Evolutionary conservation across 2,888 invertebrate species (phyloP).

Genomic region (Quadriops clusia): DNA sequence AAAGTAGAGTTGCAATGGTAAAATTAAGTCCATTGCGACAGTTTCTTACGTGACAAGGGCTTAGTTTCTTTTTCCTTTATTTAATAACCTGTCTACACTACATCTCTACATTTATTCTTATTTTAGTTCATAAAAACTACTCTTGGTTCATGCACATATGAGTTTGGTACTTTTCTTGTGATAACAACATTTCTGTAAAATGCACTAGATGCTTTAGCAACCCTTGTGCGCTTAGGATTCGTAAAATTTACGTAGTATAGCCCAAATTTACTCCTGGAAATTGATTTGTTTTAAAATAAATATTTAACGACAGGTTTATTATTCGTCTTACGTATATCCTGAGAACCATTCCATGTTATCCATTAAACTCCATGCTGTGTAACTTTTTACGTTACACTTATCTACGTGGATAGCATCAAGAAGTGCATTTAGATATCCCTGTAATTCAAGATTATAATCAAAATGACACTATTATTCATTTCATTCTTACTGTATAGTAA

Average conservation of each 20-base stretch:
- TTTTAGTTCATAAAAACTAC: no score
- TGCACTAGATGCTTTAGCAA: slow-evolving; percentile 47
- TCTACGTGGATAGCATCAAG: slow-evolving; percentile 29
- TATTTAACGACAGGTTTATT: not conserved
- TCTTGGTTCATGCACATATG: no score
- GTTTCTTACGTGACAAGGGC: no score
- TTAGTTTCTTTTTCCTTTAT: no score
- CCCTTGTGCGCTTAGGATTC: slow-evolving; percentile 32
- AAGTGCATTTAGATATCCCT: slow-evolving; percentile 21
- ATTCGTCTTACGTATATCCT: slow-evolving; percentile 37
- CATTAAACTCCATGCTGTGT: slow-evolving; percentile 49
- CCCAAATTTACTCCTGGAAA: slow-evolving; percentile 47
- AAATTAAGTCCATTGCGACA: no score
- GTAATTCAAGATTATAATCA: not conserved
- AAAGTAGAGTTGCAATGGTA: no score
- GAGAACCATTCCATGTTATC: slow-evolving; percentile 51
- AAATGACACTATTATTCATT: not conserved
- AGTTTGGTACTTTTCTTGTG: slow-evolving; percentile 25
- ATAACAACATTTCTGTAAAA: slow-evolving; percentile 42
- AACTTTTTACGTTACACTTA: slow-evolving; percentile 39
- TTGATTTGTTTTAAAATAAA: slow-evolving; percentile 1
- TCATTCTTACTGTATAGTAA: slow-evolving; percentile 14
- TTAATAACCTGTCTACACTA: no score
- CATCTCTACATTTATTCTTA: no score
- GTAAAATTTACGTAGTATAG: slow-evolving; percentile 51